Percentiles rank a stretch among this genome's conserved stretches.
These are phyloP conservation scores for Plebejus argus DNA, from an alignment of 2,888 invertebrate genomes.

Conservation along the genomic window DNA sequence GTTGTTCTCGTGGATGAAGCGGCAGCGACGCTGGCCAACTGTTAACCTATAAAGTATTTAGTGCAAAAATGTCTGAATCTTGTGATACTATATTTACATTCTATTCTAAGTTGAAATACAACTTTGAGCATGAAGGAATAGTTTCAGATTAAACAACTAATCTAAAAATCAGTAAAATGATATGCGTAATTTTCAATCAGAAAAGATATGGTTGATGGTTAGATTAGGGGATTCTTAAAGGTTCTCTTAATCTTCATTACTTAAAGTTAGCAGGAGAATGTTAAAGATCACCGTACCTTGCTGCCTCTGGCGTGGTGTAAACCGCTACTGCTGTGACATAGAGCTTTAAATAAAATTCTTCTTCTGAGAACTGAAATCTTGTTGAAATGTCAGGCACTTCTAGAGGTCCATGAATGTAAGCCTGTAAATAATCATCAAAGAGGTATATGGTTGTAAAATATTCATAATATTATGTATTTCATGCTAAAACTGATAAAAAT, in stretches of 20 bases:
- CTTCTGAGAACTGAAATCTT: constrained; percentile 74
- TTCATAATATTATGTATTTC: too few relatives aligned
- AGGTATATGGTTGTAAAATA: too few relatives aligned
- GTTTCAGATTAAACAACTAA: too few relatives aligned
- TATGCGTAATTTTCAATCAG: too few relatives aligned
- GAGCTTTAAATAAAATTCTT: constrained; percentile 80
- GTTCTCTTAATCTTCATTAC: too few relatives aligned
- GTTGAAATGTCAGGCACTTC: constrained; percentile 85
- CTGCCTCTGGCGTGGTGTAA: constrained; percentile 79
- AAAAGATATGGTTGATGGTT: too few relatives aligned
- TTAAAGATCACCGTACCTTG: constrained; percentile 58
- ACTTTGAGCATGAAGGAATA: too few relatives aligned
- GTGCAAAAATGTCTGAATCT: neutral
- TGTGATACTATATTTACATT: too few relatives aligned
- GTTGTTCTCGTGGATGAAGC: constrained; percentile 84
- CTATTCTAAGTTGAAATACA: too few relatives aligned
- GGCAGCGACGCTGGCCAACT: constrained; percentile 85
- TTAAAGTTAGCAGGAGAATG: neutral
- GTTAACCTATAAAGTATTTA: constrained; percentile 66
- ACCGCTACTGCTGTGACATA: constrained; percentile 82
- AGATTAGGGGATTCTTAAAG: too few relatives aligned
- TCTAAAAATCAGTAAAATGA: too few relatives aligned
- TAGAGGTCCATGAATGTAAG: constrained; percentile 83
- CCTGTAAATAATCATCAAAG: constrained; percentile 55
- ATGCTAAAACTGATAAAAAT: too few relatives aligned